Evolutionary conservation across 2,797 vertebrate genomes (phyloP).

Genomic region (Sciurus carolinensis): DNA sequence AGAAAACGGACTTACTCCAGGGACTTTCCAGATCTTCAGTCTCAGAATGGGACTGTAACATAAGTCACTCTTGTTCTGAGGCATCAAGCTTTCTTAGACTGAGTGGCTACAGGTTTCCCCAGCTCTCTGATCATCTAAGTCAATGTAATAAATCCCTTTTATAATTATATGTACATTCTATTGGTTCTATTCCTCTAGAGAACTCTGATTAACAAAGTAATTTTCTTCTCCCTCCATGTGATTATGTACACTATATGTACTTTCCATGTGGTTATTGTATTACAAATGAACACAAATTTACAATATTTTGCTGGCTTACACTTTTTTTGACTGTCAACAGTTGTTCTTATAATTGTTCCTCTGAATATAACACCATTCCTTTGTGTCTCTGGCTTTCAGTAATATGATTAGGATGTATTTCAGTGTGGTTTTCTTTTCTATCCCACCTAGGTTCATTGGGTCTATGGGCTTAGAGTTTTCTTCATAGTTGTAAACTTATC

Average conservation of each 20-base stretch:
- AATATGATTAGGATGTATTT: background rate
- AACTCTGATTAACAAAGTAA: background rate
- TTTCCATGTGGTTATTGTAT: no score
- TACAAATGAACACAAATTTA: background rate
- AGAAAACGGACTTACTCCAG: no score
- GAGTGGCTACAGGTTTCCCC: background rate
- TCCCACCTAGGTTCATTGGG: background rate
- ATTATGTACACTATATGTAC: no score
- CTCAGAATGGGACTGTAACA: background rate
- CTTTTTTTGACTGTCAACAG: constrained; percentile 19
- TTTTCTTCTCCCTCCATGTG: constrained; percentile 29
- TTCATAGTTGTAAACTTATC: background rate
- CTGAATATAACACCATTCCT: background rate
- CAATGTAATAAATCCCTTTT: background rate
- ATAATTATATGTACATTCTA: background rate
- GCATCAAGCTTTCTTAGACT: background rate
- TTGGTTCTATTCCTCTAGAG: background rate
- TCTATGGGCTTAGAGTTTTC: background rate
- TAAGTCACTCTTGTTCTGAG: background rate
- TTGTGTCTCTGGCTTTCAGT: constrained; percentile 21
- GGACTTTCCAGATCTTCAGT: background rate
- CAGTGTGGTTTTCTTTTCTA: background rate
- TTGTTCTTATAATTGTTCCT: constrained; percentile 24
- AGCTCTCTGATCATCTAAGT: background rate
- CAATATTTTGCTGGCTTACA: background rate